Base-by-base conservation (phyloP, 2,113 vertebrate genomes). In the Oncorhynchus keta region DNA sequence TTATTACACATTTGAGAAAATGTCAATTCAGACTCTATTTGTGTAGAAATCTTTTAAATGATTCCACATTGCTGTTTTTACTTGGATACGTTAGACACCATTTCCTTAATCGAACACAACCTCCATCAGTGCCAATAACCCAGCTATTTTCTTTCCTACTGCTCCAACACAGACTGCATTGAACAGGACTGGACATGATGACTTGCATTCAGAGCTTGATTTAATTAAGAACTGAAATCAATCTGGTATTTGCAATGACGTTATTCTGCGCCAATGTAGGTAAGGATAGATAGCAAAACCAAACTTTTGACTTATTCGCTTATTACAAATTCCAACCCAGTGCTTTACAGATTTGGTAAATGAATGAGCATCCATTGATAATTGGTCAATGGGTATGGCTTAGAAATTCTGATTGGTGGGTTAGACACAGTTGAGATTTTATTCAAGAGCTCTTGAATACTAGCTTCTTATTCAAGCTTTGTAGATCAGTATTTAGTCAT, bases 61-160 rank as follows among this genome's bases (percentile, higher is more conserved):
- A 5, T 30, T 66, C 64, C 22, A 28, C 64, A 24, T 66, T 66
- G 3, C 51, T 62, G 7, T 62, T 59, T 80, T 71, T 80, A 79
- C 70, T 74, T 74, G 13, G 68, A 75, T 72, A 73, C 67, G 28
- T 77, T 77, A 70, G 81, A 69, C 70, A 78, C 73, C 48, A 59
- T 77, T 57, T 76, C 49, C 35, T 81, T 73, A 82, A 64, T 68
- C 51, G 70, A 79, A 79, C 70, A 73, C 68, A 72, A 67, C 45
- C 45, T 16, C 5, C 61, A 57, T 84, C 72, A 28, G 77, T 72
- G 83, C 75, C 74, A 85, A 87, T 90, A 89, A 90, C 84, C 74
- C 82, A 73, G 86, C 76, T 91, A 84, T 90, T 88, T 89, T 87
- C 87, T 86, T 83, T 84, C 85, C 82, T 87, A 85, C 85, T 88